Percentiles rank a stretch among this genome's conserved stretches.
phyloP scores from a whole-genome alignment of 2,113 vertebrate genomes.

The Apteryx mantelli region DNA sequence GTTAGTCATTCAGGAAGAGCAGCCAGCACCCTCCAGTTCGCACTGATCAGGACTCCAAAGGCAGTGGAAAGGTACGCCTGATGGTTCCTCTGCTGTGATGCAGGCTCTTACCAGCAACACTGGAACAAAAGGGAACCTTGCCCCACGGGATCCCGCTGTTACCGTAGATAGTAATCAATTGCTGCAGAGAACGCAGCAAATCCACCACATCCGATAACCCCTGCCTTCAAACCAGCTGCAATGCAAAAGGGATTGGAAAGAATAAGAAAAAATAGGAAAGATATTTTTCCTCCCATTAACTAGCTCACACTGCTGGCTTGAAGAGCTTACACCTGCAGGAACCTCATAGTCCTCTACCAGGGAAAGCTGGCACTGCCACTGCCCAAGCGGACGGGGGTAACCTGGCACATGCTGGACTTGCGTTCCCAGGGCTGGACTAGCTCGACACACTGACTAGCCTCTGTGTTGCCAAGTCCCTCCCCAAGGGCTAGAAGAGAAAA shows the following conservation, averaged over 20 bases:
- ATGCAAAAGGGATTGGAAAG: not conserved
- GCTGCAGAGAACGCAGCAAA: constrained; percentile 97
- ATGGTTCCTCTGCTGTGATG: not conserved
- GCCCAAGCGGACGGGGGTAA: not conserved
- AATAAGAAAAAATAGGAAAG: not conserved
- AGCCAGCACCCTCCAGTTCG: not conserved
- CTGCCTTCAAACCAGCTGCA: constrained; percentile 93
- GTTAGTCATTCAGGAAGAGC: constrained; percentile 31
- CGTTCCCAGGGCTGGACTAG: not conserved
- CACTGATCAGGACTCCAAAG: not conserved
- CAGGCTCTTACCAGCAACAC: constrained; percentile 29
- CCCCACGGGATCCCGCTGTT: constrained; percentile 18
- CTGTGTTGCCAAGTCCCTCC: not conserved
- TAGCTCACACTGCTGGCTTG: not conserved
- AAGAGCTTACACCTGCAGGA: not conserved
- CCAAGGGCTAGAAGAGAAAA: not conserved
- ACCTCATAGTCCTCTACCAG: not conserved
- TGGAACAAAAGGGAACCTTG: not conserved
- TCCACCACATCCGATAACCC: constrained; percentile 92
- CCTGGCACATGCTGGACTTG: not conserved
- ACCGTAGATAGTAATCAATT: constrained; percentile 93
- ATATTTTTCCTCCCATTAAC: not conserved
- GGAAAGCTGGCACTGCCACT: not conserved
- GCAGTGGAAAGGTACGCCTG: not conserved
- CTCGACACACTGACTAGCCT: not conserved